Evolutionary conservation across 2,888 invertebrate genomes (phyloP).

Genomic region (Calliphora vomitoria): DNA sequence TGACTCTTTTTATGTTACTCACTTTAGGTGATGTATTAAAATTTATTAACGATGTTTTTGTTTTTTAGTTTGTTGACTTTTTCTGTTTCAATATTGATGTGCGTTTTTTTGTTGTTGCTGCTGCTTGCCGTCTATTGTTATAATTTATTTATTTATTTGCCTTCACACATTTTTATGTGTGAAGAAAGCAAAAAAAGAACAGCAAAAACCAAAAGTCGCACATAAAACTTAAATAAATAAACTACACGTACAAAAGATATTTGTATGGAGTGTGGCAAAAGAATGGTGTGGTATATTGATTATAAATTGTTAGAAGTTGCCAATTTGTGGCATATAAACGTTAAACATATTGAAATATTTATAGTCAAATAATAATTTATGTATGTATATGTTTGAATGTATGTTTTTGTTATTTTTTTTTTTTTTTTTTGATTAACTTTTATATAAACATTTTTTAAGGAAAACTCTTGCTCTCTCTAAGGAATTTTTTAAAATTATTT

Average conservation of each 20-base stretch:
- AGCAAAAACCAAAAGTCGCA: background rate
- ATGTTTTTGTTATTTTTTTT: no score
- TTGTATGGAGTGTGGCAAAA: background rate
- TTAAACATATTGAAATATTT: conserved; percentile 17
- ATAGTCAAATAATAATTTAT: background rate
- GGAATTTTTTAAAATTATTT: no score
- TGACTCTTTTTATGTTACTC: background rate
- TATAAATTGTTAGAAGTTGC: conserved; percentile 5
- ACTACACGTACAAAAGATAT: background rate
- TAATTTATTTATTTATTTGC: conserved; percentile 48
- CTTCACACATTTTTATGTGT: background rate
- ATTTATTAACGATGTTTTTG: conserved; percentile 22
- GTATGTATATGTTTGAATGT: background rate
- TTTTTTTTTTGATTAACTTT: background rate
- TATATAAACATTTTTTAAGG: background rate
- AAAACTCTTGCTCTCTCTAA: no score
- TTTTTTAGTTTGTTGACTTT: background rate
- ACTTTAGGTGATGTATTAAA: background rate
- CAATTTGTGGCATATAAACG: conserved; percentile 22
- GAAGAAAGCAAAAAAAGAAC: background rate
- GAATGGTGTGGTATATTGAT: background rate
- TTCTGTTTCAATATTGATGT: background rate
- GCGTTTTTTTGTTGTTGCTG: background rate
- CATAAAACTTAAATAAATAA: conserved; percentile 30
- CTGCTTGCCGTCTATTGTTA: background rate